Base-by-base conservation (phyloP, 2,888 invertebrate genomes). In the Hydropsyche betteni region DNA sequence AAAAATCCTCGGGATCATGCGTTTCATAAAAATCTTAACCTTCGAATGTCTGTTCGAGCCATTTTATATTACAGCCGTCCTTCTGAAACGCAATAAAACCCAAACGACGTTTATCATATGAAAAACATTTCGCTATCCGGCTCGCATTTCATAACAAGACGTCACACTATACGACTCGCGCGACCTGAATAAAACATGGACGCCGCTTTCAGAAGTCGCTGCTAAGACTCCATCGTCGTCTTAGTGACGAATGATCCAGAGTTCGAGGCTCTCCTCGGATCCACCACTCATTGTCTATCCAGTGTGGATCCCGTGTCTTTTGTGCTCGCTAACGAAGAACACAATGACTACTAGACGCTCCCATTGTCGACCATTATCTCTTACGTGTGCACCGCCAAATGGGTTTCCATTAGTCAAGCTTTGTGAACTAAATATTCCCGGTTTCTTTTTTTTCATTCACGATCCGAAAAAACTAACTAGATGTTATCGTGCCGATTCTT, bases 271-370 rank as follows among this genome's bases (percentile, higher is more conserved):
- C 72, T 72, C 38, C 72, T 72, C 58, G 12, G 52, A 50, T 24
- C 24, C 44, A 68, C 51, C 24, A 55, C 64, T 75, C 74, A 76
- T 76, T 78, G 78, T 76, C 76, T 78, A 55, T 74, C 55, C 55
- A 64, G 24, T 24, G 24, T 24, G 74, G 76, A 72, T 76, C 78
- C 74, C 50, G 64, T 75, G 74, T 78, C 78, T 69, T 76, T 78
- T 78, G 78, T 78, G 75, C 72, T 73, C 72, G 33, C 70, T 76
- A 74, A 73, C 75, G 58, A 69, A 74, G 75, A 70, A 75, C 75
- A 78, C 78, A 78, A 78, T 78, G 78, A 74, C 74, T 69, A 69
- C 74, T 61, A 71, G 68, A 55, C 69, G 61, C 69, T 74, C 74
- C 74, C 75, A 76, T 75, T 77, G 77, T 74, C 61, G 75, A 50